These are phyloP conservation scores for Poecilia velifera DNA, from an alignment of 2,797 vertebrate species.

Conservation along the genomic window DNA sequence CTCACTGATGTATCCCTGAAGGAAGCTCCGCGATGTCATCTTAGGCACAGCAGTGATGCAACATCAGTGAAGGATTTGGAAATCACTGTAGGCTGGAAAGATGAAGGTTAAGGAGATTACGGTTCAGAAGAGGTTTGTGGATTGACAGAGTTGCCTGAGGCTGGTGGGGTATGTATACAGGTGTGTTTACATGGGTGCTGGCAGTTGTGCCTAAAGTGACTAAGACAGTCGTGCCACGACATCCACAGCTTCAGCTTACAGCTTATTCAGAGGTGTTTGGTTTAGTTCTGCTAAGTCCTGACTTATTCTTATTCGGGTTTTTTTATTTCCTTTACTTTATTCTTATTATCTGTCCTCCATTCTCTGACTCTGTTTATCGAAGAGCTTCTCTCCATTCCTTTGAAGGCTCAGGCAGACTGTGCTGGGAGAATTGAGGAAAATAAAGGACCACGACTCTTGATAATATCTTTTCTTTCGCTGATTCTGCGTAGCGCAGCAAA, in stretches of 20 bases:
- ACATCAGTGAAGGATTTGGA: constrained; percentile 62
- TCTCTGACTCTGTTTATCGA: constrained; percentile 3
- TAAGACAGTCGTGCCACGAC: constrained; percentile 47
- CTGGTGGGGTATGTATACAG: constrained; percentile 25
- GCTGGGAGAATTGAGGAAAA: constrained; percentile 32
- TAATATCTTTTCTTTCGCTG: constrained; percentile 45
- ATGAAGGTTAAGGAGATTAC: constrained; percentile 66
- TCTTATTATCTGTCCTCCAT: not conserved
- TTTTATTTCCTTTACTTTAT: constrained; percentile 7
- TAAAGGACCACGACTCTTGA: constrained; percentile 45
- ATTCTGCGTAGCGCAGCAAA: constrained; percentile 35
- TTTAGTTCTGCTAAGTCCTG: constrained; percentile 33
- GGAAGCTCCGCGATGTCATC: constrained; percentile 67
- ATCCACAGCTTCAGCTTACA: constrained; percentile 53
- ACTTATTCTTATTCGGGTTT: not conserved
- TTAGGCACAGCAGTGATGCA: constrained; percentile 61
- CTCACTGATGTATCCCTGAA: constrained; percentile 55
- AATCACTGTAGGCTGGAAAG: constrained; percentile 62
- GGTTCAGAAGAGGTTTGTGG: constrained; percentile 56
- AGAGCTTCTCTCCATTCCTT: constrained; percentile 14
- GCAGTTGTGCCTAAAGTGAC: constrained; percentile 31
- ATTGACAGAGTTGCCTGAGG: constrained; percentile 57
- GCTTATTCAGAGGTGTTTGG: constrained; percentile 52
- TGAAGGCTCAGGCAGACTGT: constrained; percentile 27
- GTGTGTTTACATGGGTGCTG: constrained; percentile 17